These are phyloP conservation scores for Drosophila oshimai DNA, from an alignment of 1,140 invertebrate species.

Conservation along the genomic window DNA sequence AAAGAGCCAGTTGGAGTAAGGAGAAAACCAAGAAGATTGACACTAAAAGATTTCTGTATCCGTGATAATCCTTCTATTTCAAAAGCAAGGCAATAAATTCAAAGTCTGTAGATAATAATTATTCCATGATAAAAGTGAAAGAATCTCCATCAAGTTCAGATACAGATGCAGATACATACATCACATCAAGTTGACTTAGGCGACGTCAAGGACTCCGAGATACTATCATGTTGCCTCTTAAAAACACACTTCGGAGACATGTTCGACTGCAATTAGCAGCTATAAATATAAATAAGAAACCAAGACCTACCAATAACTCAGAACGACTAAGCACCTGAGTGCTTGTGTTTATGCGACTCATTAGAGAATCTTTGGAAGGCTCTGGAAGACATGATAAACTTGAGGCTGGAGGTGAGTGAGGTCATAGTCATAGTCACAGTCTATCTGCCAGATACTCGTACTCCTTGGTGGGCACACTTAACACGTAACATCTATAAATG, in stretches of 20 bases:
- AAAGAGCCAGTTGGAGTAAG: background rate
- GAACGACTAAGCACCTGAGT: background rate
- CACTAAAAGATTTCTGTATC: too few species aligned
- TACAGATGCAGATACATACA: too few species aligned
- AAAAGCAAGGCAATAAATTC: too few species aligned
- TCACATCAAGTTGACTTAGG: too few species aligned
- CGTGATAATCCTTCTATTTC: too few species aligned
- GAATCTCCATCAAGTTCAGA: too few species aligned
- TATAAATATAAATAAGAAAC: background rate
- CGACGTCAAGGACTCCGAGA: background rate
- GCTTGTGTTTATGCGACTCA: background rate
- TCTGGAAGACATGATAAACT: background rate
- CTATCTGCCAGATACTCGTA: too few species aligned
- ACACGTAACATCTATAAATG: slow-evolving; percentile 44
- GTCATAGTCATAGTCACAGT: too few species aligned
- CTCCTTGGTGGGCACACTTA: slow-evolving; percentile 17
- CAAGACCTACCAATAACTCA: background rate
- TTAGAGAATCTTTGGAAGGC: background rate
- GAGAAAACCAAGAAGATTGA: too few species aligned
- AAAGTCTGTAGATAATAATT: too few species aligned
- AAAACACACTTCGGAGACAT: background rate
- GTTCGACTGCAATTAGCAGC: background rate
- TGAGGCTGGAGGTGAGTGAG: background rate
- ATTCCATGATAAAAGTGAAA: too few species aligned
- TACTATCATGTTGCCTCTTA: background rate